Evolutionary conservation across 2,797 vertebrate genomes (phyloP).

Genomic region (Thalassophryne amazonica): DNA sequence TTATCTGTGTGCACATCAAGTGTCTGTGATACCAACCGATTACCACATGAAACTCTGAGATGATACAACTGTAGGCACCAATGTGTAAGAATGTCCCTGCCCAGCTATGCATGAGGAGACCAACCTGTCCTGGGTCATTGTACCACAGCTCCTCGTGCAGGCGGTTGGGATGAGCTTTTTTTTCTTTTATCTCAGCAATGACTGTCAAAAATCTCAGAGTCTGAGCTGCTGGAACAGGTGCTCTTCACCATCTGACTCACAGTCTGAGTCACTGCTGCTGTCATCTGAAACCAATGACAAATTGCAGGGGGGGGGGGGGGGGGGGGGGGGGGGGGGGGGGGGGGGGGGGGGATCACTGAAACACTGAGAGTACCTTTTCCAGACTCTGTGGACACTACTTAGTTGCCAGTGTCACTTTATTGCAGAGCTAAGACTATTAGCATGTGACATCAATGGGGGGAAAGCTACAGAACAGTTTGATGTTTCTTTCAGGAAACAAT

Average conservation of each 20-base stretch:
- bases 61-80: no score
- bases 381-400: no score
- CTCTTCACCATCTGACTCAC: conserved; percentile 89
- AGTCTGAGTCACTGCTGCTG: conserved; percentile 93
- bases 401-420: no score
- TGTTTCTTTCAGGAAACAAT: not conserved
- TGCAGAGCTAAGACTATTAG: no score
- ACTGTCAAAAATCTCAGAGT: conserved; percentile 96
- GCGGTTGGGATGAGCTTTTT: conserved; percentile 96
- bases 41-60: no score
- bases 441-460: no score
- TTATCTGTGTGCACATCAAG: no score
- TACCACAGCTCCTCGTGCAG: conserved; percentile 98
- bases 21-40: no score
- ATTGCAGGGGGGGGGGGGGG: no score
- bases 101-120: not conserved
- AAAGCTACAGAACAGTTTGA: not conserved
- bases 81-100: no score
- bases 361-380: no score
- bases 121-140: conserved; percentile 95
- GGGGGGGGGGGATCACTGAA: conserved; percentile 1
- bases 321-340: no score
- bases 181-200: conserved; percentile 97
- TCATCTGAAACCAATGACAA: conserved; percentile 52
- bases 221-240: conserved; percentile 92